Evolutionary conservation across 2,113 vertebrate species (phyloP), one percentile per base, ranked within the genome.

Genomic region (Panthera tigris): DNA sequence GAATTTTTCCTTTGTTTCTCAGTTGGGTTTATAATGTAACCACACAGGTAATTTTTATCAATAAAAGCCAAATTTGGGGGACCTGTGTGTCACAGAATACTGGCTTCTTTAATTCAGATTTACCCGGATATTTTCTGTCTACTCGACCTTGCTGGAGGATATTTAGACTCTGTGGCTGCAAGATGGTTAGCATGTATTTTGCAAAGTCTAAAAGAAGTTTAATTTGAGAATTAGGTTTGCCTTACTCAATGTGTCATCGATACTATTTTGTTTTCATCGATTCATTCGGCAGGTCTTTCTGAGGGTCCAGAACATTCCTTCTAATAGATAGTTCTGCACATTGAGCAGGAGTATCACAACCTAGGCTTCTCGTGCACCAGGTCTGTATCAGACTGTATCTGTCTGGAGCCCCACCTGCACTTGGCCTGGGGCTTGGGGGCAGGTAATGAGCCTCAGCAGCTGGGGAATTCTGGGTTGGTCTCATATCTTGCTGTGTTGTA

Each of bases 381-480:
- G 33, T 63, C 8, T 61, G 1, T 21, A 6, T 33, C 1, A 69
- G 76, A 66, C 82, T 41, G n/a, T 36, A 50, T 36, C 36, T n/a
- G 14, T 65, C 1, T 11, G 66, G 10, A 13, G 9, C 63, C 76
- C 65, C 95, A 85, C 97, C 98, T 92, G 96, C 95, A 90, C 78
- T 89, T 93, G 90, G 82, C 27, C 11, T 33, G 29, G 68, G 93
- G 97, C 97, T 96, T 92, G 57, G 97, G 91, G 97, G 96, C 91
- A 95, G 95, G 89, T 88, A 96, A 94, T 97, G 84, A 94, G 94
- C 95, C 92, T 94, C 89, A 91, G 95, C 91, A 33, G 95, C 71
- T 97, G 97, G 91, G 96, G 97, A 87, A 91, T 96, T 96, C 78
- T 65, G 95, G 90, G 94, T 93, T 41, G 9, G 76, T 55, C 95